These are phyloP conservation scores for Diplodus sargus DNA, from an alignment of 2,797 vertebrate genomes.

Conservation along the genomic window DNA sequence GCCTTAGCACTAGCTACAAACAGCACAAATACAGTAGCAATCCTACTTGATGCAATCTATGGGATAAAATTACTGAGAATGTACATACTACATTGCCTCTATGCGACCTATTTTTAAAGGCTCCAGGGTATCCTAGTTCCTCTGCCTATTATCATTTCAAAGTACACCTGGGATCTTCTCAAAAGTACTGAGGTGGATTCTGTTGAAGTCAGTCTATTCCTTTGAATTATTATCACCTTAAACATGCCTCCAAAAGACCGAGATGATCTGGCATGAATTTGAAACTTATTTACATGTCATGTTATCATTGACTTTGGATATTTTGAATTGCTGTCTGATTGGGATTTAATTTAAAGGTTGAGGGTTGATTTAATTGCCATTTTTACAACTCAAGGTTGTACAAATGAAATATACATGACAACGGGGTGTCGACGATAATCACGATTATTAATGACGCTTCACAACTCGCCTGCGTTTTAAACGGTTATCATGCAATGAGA, in stretches of 20 bases:
- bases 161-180: not conserved
- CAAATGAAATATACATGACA: too few species aligned
- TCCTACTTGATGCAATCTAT: not conserved
- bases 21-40: not conserved
- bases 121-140: not conserved
- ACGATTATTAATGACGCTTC: conserved; percentile 14
- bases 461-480: not conserved
- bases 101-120: not conserved
- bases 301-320: not conserved
- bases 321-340: not conserved
- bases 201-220: not conserved
- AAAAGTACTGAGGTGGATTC: not conserved
- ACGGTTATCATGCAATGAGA: not conserved
- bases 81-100: not conserved
- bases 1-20: too few species aligned
- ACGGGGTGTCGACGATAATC: too few species aligned
- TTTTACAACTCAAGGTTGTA: too few species aligned
- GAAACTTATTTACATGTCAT: not conserved
- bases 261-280: not conserved
- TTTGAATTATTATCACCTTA: not conserved
- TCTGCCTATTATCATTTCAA: not conserved
- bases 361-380: too few species aligned
- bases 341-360: not conserved
- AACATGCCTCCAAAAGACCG: not conserved
- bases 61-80: not conserved